Evolutionary conservation across 2,797 vertebrate genomes (phyloP), one percentile per base, ranked within the genome.

Genomic region (Chelidonichthys spinosus): DNA sequence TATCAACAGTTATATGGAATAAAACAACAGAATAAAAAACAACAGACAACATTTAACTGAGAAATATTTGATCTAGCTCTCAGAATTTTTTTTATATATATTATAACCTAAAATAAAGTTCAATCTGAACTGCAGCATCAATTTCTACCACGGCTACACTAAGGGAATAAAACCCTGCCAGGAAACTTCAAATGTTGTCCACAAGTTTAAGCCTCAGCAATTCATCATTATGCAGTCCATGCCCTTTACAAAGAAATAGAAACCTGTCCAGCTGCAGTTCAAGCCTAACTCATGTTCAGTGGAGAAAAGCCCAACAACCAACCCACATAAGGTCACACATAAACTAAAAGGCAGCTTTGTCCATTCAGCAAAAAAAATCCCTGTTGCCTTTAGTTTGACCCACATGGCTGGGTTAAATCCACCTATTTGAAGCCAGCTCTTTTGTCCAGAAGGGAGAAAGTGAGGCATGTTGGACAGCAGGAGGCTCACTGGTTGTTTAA

Each of bases 211-310:
- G 70, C 63, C 71, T 3, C 2, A 25, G 66, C 15, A 84, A 72
- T 87, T 89, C 66, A 83, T 89, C 85, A 87, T 74, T 78, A 55
- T 81, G 77, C 87, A 75, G 66, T 33, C 46, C 44, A 63, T 86
- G 83, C 73, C 84, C 86, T 90, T 90, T 84, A n/a, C 47, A 61
- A 37, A 65, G 72, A 85, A 72, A 62, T 17, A 71, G 63, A 81
- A 81, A 79, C 70, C 15, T 44, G 46, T 74, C 61, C 74, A 32
- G 76, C 69, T 67, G 67, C 70, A 79, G 61, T 70, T 81, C 55
- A 77, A 71, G 55, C 40, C 66, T 4, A 68, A 76, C 63, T 68
- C 54, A 1, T 39, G 64, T 63, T 77, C 54, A 3, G 40, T 18
- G 35, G 36, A 65, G 46, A 78, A 55, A n/a, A 33, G 64, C 52